Evolutionary conservation across 30 jellyfish, hydroid and myxozoan species (phyloP).

Genomic region (Rhopilema esculentum): DNA sequence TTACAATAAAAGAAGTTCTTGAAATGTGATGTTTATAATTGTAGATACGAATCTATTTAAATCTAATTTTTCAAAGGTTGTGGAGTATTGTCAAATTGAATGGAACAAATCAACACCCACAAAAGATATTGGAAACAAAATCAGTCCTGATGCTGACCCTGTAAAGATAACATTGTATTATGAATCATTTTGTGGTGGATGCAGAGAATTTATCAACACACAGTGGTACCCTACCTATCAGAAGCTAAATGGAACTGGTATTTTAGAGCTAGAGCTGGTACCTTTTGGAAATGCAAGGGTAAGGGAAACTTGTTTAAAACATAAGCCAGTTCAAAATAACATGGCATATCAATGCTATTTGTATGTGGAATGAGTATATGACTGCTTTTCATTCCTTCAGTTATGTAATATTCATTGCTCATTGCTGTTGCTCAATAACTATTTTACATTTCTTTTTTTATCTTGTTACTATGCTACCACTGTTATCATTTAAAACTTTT

Average conservation of each 20-base stretch:
- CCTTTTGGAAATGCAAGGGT: slow-evolving; percentile 94
- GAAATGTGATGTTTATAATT: no score
- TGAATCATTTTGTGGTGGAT: slow-evolving; percentile 89
- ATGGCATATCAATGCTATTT: no score
- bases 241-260: slow-evolving; percentile 69
- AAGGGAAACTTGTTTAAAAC: neutral
- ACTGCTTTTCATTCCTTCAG: no score
- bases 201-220: slow-evolving; percentile 65
- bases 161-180: slow-evolving; percentile 74
- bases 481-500: no score
- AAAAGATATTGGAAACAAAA: neutral
- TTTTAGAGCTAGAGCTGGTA: slow-evolving; percentile 73
- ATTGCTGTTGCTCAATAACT: no score
- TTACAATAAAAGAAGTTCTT: no score
- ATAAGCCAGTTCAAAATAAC: neutral
- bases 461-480: no score
- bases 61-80: no score
- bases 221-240: slow-evolving; percentile 88
- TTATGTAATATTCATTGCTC: no score
- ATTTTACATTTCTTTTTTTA: no score
- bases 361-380: no score
- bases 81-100: slow-evolving; percentile 55
- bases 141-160: slow-evolving; percentile 62
- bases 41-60: no score
- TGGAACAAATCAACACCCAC: slow-evolving; percentile 41